Percentiles rank a stretch among this genome's conserved stretches.
Conservation (phyloP, 2,888 invertebrate genomes). For the Leucophenga maculata region DNA sequence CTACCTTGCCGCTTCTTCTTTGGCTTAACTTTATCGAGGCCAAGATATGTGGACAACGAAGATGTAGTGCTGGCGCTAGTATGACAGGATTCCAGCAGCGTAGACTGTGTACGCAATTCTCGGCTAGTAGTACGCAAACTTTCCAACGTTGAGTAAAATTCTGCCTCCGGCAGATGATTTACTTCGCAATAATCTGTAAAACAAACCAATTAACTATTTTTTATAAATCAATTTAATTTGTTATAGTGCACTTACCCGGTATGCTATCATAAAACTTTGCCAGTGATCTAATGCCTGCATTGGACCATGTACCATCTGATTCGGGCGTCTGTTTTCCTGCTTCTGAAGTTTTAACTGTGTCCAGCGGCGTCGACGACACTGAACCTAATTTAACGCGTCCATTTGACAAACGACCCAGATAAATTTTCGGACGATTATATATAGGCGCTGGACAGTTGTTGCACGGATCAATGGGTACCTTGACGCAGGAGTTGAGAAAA, state of each 20-base stretch:
- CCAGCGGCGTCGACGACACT: constrained; percentile 29
- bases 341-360: constrained; percentile 9
- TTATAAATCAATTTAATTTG: neutral
- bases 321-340: neutral
- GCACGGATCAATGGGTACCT: constrained; percentile 81
- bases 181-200: constrained; percentile 80
- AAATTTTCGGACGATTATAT: constrained; percentile 76
- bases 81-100: constrained; percentile 40
- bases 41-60: constrained; percentile 32
- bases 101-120: constrained; percentile 55
- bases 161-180: constrained; percentile 81
- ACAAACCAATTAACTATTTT: constrained; percentile 12
- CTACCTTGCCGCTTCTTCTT: constrained; percentile 47
- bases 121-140: constrained; percentile 67
- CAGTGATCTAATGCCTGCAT: constrained; percentile 75
- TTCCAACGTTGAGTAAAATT: constrained; percentile 82
- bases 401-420: constrained; percentile 54
- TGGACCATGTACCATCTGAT: constrained; percentile 42
- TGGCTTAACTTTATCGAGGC: constrained; percentile 23
- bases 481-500: constrained; percentile 81
- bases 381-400: constrained; percentile 22
- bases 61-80: constrained; percentile 33
- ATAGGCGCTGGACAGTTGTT: constrained; percentile 81
- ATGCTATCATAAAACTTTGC: constrained; percentile 84
- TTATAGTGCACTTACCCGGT: constrained; percentile 72